Base-by-base conservation (phyloP, 1,140 invertebrate genomes). In the Sycophila sp. region DNA sequence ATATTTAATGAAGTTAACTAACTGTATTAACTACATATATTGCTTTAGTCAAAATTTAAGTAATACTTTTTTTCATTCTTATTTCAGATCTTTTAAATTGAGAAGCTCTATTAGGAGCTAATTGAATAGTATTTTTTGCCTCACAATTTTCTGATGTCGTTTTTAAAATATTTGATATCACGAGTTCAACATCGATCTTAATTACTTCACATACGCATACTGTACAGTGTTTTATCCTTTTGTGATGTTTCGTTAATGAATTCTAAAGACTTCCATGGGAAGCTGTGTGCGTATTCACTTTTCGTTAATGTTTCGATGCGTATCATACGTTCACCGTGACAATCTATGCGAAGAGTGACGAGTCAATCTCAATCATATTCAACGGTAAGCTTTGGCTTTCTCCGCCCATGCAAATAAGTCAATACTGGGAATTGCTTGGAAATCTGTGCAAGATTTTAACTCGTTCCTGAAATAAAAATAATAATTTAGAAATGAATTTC, bases 341-440 rank as follows among this genome's bases (percentile, higher is more conserved):
- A 56, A 62, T 40, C 71, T 59, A 77, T 75, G 70, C 75, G 72
- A 75, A 76, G 73, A 81, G 83, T 85, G 81, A 85, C 82, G 79
- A 83, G 82, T 76, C 80, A 83, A 83, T 81, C 75, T 72, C 55
- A 59, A 28, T 49, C 13, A n/a, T 60, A 38, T 79, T 85, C 83
- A 84, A 80, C 84, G 84, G 62, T 85, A 85, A 6, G 83, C 84
- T 51, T 85, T 85, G 2, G 81, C 82, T 36, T 80, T 85, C 63
- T 86, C 83, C 2, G 79, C 79, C 83, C 83, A 86, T 13, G 83
- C 83, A 15, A 83, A 85, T 6, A 86, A 76, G 60, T 86, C 82
- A 51, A 86, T 78, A 49, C 80, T 84, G 1, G 82, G 83, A 58
- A 86, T 86, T 7, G 78, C 77, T 63, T 83, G 78, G 47, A 85